Evolutionary conservation across 2,888 invertebrate genomes (phyloP).

Genomic region (Homarus gammarus): DNA sequence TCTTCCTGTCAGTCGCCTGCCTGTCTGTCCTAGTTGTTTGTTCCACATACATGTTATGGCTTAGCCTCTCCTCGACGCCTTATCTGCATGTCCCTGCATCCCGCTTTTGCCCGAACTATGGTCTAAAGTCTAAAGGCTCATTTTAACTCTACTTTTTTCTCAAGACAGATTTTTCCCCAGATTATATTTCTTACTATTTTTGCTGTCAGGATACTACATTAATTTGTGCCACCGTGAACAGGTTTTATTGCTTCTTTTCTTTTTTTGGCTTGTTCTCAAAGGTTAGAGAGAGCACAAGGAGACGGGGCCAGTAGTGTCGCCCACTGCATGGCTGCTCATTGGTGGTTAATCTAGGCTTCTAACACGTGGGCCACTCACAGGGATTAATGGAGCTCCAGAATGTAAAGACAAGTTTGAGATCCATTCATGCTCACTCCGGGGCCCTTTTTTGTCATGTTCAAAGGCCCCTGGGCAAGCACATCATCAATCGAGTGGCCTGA

Average conservation of each 20-base stretch:
- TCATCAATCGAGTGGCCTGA: too few relatives aligned
- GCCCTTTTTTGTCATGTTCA: neutral
- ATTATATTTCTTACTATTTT: conserved; percentile 12
- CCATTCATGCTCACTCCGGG: neutral
- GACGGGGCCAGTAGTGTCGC: conserved; percentile 29
- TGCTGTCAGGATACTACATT: conserved; percentile 5
- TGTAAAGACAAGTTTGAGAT: neutral
- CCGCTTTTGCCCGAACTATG: conserved; percentile 35
- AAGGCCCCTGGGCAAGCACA: too few relatives aligned
- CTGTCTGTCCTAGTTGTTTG: conserved; percentile 56
- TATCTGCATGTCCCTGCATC: conserved; percentile 31
- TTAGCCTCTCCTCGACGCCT: conserved; percentile 12
- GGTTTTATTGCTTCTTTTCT: conserved; percentile 15
- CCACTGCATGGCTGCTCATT: conserved; percentile 54
- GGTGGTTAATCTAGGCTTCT: conserved; percentile 10
- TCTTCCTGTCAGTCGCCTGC: conserved; percentile 50
- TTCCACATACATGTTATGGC: conserved; percentile 38
- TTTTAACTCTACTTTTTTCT: conserved; percentile 34
- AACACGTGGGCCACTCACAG: conserved; percentile 15
- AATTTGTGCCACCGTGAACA: conserved; percentile 4
- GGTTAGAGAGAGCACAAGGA: conserved; percentile 30
- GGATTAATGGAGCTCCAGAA: neutral
- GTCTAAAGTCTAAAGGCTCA: neutral
- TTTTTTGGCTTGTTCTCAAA: conserved; percentile 41
- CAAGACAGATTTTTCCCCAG: neutral